These are phyloP conservation scores for Dryobotodes eremita DNA, from an alignment of 2,888 invertebrate genomes.

Conservation along the genomic window DNA sequence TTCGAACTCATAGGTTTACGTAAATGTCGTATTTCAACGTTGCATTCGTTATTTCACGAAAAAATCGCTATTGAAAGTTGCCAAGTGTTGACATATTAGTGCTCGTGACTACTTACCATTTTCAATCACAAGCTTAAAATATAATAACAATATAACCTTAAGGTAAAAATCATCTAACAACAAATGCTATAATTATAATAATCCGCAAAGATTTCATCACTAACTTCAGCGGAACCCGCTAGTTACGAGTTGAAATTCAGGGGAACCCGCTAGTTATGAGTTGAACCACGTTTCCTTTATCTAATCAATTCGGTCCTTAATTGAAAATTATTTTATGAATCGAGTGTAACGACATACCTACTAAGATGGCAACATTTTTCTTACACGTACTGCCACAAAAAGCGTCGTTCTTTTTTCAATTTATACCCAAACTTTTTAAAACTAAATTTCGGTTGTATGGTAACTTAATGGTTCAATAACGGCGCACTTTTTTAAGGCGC, in stretches of 20 bases:
- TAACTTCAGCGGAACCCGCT: conserved; percentile 23
- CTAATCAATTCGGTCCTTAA: conserved; percentile 46
- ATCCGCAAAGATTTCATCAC: conserved; percentile 27
- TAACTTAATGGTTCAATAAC: too few relatives aligned
- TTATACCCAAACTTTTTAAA: too few relatives aligned
- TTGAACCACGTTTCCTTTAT: conserved; percentile 48
- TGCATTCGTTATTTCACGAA: too few relatives aligned
- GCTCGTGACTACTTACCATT: neutral
- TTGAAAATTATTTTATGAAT: conserved; percentile 62
- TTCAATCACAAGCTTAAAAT: neutral
- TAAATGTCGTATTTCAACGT: too few relatives aligned
- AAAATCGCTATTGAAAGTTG: too few relatives aligned
- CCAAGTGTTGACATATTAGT: too few relatives aligned
- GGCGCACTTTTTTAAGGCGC: too few relatives aligned
- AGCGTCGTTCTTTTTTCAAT: neutral
- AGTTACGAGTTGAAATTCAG: conserved; percentile 48
- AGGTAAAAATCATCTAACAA: conserved; percentile 17
- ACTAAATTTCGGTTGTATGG: too few relatives aligned
- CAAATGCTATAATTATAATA: conserved; percentile 12
- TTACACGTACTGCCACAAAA: neutral
- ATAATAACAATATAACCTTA: conserved; percentile 3
- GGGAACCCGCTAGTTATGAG: conserved; percentile 41
- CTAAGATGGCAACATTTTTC: conserved; percentile 1
- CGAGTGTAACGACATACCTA: conserved; percentile 13
- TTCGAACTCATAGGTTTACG: too few relatives aligned